Evolutionary conservation across 1,140 invertebrate genomes (phyloP), one percentile per base, ranked within the genome.

Genomic region (Pectinophora gossypiella): DNA sequence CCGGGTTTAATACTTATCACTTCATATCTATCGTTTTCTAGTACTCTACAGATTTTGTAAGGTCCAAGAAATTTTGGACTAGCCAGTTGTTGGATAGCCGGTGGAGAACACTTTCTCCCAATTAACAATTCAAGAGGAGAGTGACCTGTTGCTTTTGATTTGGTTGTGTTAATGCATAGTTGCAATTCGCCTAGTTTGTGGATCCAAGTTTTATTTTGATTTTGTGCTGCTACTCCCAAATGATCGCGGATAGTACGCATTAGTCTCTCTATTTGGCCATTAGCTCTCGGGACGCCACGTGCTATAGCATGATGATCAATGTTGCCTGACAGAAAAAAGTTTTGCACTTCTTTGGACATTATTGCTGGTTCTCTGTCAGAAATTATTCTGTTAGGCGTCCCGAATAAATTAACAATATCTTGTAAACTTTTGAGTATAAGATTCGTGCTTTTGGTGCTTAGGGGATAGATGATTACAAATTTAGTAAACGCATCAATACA

Each of bases 221-320:
- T 48, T 10, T 58, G 15, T 5, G 15, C 19, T 7, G 54, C 48
- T 12, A 56, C 43, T 19, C 48, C 49, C 0, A 65, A 13, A 5
- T 23, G 35, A 58, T 73, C 48, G 36, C 51, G 59, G 1, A 75
- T 60, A 10, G 59, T 61, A 15, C 54, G 5, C 67, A 74, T 70
- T 16, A 74, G 36, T 9, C 72, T 35, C 48, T 77, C 72, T 1
- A 66, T 63, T 48, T 78, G 75, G 0, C 72, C 75, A 19, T 78
- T 74, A 12, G 59, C 63, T 49, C 68, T 51, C 36, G 61, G 63
- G 1, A 54, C 48, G 6, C 48, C 61, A 10, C 47, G 40, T 7
- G 70, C 61, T 6, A 54, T 51, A 12, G 22, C 44, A 23, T 63
- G 68, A 20, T 53, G 54, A 23, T 60, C 23, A 47, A 68, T 70